phyloP scores from a whole-genome alignment of 2,888 invertebrate species.

The Cryptus armator region DNA sequence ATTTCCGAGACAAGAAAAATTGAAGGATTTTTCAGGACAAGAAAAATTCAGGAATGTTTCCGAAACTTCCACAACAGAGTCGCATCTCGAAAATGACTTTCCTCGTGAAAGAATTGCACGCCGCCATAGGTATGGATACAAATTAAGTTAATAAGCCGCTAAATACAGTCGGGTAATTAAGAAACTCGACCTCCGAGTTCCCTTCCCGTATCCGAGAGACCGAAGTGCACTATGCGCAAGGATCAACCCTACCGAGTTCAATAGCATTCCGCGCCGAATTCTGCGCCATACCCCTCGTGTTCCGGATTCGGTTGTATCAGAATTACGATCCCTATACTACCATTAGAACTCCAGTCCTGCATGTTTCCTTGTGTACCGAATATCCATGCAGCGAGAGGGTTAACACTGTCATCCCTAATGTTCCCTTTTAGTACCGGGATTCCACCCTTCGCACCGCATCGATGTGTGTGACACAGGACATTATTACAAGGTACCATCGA shows the following conservation, averaged over 20 bases:
- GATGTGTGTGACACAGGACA: background rate
- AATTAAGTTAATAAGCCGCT: constrained; percentile 76
- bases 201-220: background rate
- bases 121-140: constrained; percentile 36
- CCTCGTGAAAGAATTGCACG: background rate
- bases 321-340: constrained; percentile 46
- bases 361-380: background rate
- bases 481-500: background rate
- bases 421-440: background rate
- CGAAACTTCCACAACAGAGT: too few species aligned
- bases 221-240: constrained; percentile 32
- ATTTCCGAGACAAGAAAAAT: too few species aligned
- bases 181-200: constrained; percentile 73
- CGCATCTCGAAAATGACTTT: too few species aligned
- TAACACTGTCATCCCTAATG: background rate
- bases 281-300: constrained; percentile 50
- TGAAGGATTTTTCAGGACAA: background rate
- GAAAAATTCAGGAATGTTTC: too few species aligned
- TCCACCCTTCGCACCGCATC: background rate
- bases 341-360: background rate
- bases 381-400: background rate
- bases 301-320: constrained; percentile 50
- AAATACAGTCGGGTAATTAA: constrained; percentile 77
- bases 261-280: constrained; percentile 78
- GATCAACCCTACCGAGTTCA: constrained; percentile 76